phyloP scores from a whole-genome alignment of 2,888 invertebrate genomes.

The Standfussiana lucernea region DNA sequence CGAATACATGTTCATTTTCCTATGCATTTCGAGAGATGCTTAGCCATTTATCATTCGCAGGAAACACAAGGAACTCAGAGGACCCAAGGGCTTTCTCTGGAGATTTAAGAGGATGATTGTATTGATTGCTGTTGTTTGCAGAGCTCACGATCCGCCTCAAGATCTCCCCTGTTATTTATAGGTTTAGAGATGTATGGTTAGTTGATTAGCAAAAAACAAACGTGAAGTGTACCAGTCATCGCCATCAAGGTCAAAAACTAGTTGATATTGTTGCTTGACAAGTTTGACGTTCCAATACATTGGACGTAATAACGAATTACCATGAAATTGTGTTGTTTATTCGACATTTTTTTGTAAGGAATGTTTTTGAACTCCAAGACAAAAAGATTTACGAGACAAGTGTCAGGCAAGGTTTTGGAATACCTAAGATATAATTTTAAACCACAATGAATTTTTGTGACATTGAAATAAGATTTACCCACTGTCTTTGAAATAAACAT shows the following conservation, averaged over 20 bases:
- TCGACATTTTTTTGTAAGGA: not conserved
- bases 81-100: constrained; percentile 55
- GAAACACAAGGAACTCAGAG: constrained; percentile 45
- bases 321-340: constrained; percentile 57
- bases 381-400: constrained; percentile 11
- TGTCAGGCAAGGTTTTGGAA: not conserved
- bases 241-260: constrained; percentile 42
- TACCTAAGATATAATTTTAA: not conserved
- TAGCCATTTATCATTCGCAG: constrained; percentile 51
- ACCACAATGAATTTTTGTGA: not conserved
- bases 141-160: constrained; percentile 70
- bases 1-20: constrained; percentile 22
- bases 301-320: constrained; percentile 48
- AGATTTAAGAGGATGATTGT: constrained; percentile 71
- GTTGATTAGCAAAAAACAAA: constrained; percentile 34
- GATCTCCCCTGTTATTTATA: constrained; percentile 45
- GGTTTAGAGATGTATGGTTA: constrained; percentile 37
- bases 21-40: constrained; percentile 34
- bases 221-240: constrained; percentile 33
- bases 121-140: constrained; percentile 70
- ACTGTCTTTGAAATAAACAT: not conserved
- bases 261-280: constrained; percentile 47
- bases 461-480: not conserved
- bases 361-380: not conserved
- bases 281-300: constrained; percentile 40